Evolutionary conservation across 2,113 vertebrate genomes (phyloP).

Genomic region (Albula glossodonta): DNA sequence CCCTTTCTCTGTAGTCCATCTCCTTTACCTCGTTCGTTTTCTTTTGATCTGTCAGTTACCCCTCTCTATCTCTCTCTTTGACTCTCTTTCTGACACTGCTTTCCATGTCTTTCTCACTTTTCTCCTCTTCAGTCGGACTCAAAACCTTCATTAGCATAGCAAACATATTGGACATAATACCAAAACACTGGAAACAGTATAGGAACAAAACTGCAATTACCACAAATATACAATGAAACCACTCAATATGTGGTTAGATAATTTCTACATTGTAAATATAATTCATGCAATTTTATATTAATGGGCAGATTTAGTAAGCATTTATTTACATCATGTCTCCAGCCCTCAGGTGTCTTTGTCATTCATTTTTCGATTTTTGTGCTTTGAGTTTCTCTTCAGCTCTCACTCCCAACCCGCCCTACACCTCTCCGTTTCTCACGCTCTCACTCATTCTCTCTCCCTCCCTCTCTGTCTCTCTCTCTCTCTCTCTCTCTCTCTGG

Average conservation of each 20-base stretch:
- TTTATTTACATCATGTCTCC: background rate
- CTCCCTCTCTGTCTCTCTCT: slow-evolving; percentile 30
- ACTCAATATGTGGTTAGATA: background rate
- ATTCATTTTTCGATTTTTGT: too few species aligned
- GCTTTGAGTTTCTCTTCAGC: too few species aligned
- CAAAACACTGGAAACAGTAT: background rate
- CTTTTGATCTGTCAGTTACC: background rate
- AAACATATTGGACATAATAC: background rate
- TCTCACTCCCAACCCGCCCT: slow-evolving; percentile 49
- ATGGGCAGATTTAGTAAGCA: background rate
- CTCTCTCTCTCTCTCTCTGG: background rate
- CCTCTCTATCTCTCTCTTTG: background rate
- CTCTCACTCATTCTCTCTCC: slow-evolving; percentile 61
- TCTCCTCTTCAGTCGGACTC: background rate
- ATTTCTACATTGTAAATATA: background rate
- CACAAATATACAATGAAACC: background rate
- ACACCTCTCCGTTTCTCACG: slow-evolving; percentile 56
- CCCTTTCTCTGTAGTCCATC: background rate
- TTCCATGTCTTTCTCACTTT: background rate
- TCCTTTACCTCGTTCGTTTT: background rate
- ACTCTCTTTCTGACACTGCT: background rate
- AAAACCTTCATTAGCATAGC: background rate
- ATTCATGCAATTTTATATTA: background rate
- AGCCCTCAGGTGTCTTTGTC: background rate
- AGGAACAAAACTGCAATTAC: background rate